Conservation (phyloP, 1,140 invertebrate genomes). For the Sitophilus oryzae region DNA sequence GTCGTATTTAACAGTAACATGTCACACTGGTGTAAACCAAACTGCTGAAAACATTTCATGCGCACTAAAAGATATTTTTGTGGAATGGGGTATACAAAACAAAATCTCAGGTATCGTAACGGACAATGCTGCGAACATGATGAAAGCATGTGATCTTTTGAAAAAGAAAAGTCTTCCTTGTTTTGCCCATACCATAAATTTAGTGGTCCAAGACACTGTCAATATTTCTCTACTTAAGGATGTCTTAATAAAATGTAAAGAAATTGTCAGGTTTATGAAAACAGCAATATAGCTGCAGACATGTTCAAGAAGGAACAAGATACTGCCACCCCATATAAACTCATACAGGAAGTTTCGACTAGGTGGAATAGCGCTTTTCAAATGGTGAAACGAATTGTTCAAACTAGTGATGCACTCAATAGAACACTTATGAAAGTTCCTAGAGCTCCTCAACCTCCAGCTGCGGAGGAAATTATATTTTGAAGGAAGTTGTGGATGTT, state of each 20-base stretch:
- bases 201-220: constrained; percentile 5
- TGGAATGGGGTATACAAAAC: constrained; percentile 11
- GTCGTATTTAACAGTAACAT: constrained; percentile 19
- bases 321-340: constrained; percentile 6
- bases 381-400: constrained; percentile 12
- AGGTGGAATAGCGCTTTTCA: constrained; percentile 15
- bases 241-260: constrained; percentile 5
- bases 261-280: constrained; percentile 18
- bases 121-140: constrained; percentile 18
- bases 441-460: constrained; percentile 9
- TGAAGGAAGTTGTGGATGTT: constrained; percentile 8
- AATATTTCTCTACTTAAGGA: neutral
- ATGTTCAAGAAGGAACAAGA: constrained; percentile 16
- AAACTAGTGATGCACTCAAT: constrained; percentile 14
- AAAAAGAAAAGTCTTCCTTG: constrained; percentile 15
- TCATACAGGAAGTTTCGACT: constrained; percentile 15
- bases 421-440: constrained; percentile 14
- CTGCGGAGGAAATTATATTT: constrained; percentile 9
- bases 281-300: constrained; percentile 14
- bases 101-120: constrained; percentile 13
- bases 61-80: constrained; percentile 4
- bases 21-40: constrained; percentile 8
- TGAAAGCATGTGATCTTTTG: constrained; percentile 5
- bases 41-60: constrained; percentile 10
- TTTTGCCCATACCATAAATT: constrained; percentile 15